Percentiles rank a stretch among this genome's conserved stretches.
These are phyloP conservation scores for Sciurus niger DNA, from an alignment of 2,113 vertebrate species.

Conservation along the genomic window DNA sequence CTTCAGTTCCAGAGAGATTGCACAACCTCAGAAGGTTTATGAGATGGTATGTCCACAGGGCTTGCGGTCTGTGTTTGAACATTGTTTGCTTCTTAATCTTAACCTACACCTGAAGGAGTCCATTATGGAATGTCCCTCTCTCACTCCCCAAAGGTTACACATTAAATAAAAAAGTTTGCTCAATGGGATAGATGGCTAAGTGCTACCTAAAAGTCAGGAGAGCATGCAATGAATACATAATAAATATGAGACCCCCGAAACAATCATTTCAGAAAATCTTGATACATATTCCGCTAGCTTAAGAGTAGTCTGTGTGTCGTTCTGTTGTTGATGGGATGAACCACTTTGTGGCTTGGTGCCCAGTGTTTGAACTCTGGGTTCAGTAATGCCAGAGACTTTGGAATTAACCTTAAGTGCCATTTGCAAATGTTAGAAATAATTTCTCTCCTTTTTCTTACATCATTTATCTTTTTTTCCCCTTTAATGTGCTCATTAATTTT, in stretches of 20 bases:
- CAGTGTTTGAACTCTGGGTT: not conserved
- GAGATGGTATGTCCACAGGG: not conserved
- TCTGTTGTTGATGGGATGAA: not conserved
- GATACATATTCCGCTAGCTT: not conserved
- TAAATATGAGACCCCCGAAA: not conserved
- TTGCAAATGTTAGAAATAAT: conserved; percentile 43
- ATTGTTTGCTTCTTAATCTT: conserved; percentile 13
- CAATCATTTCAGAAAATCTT: not conserved
- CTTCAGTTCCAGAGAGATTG: not conserved
- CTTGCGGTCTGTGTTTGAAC: not conserved
- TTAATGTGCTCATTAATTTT: conserved; percentile 42
- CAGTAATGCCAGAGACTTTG: not conserved
- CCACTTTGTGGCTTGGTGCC: not conserved
- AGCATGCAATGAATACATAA: not conserved
- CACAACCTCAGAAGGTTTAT: not conserved
- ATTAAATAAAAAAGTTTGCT: not conserved
- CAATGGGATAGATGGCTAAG: not conserved
- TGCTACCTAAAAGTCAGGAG: not conserved
- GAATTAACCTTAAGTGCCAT: conserved; percentile 33
- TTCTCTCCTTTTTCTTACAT: conserved; percentile 7
- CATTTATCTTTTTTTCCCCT: not conserved
- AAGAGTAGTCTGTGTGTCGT: not conserved
- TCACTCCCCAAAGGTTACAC: not conserved
- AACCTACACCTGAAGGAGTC: not conserved
- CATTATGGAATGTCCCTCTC: not conserved